These are phyloP conservation scores for Procapra przewalskii DNA, from an alignment of 2,113 vertebrate species.

Conservation along the genomic window DNA sequence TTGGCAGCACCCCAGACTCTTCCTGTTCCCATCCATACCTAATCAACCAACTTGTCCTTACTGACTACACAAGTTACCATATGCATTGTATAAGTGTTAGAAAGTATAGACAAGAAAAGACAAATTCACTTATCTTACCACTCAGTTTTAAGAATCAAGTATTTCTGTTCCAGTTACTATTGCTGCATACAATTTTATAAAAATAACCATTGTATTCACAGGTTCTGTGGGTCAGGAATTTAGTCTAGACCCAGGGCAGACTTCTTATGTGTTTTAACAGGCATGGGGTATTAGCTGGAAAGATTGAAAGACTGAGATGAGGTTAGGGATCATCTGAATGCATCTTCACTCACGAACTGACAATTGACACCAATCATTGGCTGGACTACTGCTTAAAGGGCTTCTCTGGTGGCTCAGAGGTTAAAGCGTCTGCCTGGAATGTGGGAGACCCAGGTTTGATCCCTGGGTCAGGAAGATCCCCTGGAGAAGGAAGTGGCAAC, in stretches of 20 bases:
- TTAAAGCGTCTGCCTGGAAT: too few relatives aligned
- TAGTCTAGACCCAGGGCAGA: background rate
- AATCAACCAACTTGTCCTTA: background rate
- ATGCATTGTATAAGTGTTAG: background rate
- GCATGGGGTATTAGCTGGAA: background rate
- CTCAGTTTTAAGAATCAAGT: background rate
- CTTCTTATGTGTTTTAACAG: background rate
- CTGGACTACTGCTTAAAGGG: background rate
- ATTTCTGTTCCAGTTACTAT: background rate
- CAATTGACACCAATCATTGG: background rate
- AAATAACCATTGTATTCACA: background rate
- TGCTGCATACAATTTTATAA: background rate
- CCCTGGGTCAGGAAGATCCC: too few relatives aligned
- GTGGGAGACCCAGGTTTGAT: accelerated
- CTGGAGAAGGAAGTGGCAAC: too few relatives aligned
- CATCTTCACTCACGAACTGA: background rate
- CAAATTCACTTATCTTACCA: background rate
- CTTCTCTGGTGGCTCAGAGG: too few relatives aligned
- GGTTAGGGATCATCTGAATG: background rate
- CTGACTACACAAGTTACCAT: background rate
- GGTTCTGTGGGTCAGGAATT: background rate
- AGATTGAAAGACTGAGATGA: background rate
- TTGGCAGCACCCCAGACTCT: background rate
- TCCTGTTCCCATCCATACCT: background rate
- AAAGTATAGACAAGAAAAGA: background rate